Base-by-base conservation (phyloP, 1,140 invertebrate genomes). In the Amphibalanus amphitrite region DNA sequence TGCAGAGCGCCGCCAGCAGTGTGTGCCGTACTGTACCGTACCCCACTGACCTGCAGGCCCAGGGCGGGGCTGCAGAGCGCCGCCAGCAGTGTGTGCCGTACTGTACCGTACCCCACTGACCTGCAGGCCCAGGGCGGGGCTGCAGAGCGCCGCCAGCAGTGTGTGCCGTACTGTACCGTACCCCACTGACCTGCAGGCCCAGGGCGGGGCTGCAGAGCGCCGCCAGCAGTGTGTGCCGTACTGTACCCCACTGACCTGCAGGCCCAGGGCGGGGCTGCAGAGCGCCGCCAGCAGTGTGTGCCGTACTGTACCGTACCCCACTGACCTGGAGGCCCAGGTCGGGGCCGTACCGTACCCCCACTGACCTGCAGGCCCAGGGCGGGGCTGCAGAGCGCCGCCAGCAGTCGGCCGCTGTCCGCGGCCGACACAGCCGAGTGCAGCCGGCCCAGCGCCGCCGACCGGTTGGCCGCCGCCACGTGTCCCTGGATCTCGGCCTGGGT, bases 401-500 rank as follows among this genome's bases (percentile, higher is more conserved):
- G 65, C 26, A 82, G 70, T 13, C 71, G 68, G 26, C 23, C 28
- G 25, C 26, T 26, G 67, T 74, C 70, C 38, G 70, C 70, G 20
- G 73, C 74, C 17, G 71, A 64, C 26, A 73, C 65, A 20, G 72
- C 73, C 30, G 29, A n/a, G 70, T 20, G 72, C 70, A 28, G 26
- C 28, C 26, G 29, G 30, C 47, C 72, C 71, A 65, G 72, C 72
- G 28, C 74, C 71, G 28, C 72, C 70, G 25, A 71, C 69, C n/a
- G 71, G 72, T 91, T 90, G 17, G 87, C 84, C 75, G 83, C 83
- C 74, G 85, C 87, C 69, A 90, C 83, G 75, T 89, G 84, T 29
- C 87, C 88, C 76, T 90, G 89, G 74, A 91, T 88, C 82, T 91
- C 89, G 67, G 85, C 85, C 77, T 87, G 85, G 28, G 88, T 90